These are phyloP conservation scores for Hippopotamyrus pictus DNA, from an alignment of 2,797 vertebrate species.

Conservation along the genomic window DNA sequence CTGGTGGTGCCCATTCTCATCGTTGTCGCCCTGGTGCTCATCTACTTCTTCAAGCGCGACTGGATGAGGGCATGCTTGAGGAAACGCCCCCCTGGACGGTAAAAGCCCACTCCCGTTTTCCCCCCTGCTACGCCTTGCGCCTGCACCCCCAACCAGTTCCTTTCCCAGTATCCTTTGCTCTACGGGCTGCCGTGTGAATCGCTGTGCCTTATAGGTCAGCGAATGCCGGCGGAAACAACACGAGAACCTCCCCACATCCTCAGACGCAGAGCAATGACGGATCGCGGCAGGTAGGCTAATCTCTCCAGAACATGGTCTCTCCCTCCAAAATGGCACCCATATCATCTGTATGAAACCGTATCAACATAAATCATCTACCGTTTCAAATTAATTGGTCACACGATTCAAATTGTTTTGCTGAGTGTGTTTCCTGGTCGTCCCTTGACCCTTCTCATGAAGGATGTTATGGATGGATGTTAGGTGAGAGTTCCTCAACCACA, in stretches of 20 bases:
- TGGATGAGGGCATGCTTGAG: conserved; percentile 49
- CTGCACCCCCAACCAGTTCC: neutral
- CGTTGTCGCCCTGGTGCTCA: conserved; percentile 50
- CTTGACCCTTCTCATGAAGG: neutral
- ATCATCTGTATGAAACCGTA: neutral
- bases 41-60: conserved; percentile 62
- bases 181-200: neutral
- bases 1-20: conserved; percentile 67
- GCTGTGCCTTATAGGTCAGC: conserved; percentile 47
- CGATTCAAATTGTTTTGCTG: neutral
- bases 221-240: conserved; percentile 3
- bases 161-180: neutral
- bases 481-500: neutral
- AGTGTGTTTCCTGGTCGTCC: neutral
- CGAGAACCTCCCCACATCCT: conserved; percentile 23
- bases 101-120: neutral
- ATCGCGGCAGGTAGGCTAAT: conserved; percentile 29
- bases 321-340: neutral
- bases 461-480: neutral
- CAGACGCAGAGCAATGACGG: conserved; percentile 21
- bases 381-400: neutral
- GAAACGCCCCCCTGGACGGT: neutral
- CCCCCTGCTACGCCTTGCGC: neutral
- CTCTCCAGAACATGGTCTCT: neutral
- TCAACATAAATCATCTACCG: neutral